These are phyloP conservation scores for Centruroides sculpturatus DNA, from an alignment of 1,140 invertebrate species.

Conservation along the genomic window DNA sequence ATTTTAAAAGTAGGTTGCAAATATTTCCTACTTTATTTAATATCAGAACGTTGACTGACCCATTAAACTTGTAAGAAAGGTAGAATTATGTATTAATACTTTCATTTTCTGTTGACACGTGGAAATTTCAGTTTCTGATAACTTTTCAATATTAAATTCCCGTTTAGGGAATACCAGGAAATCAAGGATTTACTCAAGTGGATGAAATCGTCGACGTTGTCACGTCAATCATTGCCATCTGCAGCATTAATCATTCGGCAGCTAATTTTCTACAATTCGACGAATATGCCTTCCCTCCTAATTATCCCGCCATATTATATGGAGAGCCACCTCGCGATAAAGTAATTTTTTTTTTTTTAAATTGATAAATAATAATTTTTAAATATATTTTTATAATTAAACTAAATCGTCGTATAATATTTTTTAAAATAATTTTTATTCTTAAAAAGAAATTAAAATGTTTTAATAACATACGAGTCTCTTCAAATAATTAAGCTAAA, in stretches of 20 bases:
- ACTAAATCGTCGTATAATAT: background rate
- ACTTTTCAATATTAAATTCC: too few species aligned
- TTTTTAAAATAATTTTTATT: background rate
- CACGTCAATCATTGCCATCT: slow-evolving; percentile 33
- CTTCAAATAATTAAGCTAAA: too few species aligned
- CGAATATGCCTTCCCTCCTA: slow-evolving; percentile 35
- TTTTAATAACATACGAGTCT: too few species aligned
- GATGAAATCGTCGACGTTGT: slow-evolving; percentile 27
- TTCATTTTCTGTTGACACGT: too few species aligned
- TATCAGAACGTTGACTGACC: too few species aligned
- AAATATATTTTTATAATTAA: background rate
- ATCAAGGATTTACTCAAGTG: slow-evolving; percentile 25
- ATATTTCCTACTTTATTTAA: too few species aligned
- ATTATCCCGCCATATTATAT: slow-evolving; percentile 32
- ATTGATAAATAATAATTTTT: background rate
- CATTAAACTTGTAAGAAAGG: too few species aligned
- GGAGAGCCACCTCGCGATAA: slow-evolving; percentile 29
- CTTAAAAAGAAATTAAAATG: background rate
- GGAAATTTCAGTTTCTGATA: too few species aligned
- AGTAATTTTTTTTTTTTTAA: slow-evolving; percentile 20
- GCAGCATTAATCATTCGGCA: slow-evolving; percentile 34
- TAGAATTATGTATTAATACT: too few species aligned
- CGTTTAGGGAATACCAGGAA: slow-evolving; percentile 23
- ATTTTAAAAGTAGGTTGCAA: too few species aligned
- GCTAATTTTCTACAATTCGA: slow-evolving; percentile 33